Base-by-base conservation (phyloP, 2,888 invertebrate genomes). In the Zootermopsis nevadensis region DNA sequence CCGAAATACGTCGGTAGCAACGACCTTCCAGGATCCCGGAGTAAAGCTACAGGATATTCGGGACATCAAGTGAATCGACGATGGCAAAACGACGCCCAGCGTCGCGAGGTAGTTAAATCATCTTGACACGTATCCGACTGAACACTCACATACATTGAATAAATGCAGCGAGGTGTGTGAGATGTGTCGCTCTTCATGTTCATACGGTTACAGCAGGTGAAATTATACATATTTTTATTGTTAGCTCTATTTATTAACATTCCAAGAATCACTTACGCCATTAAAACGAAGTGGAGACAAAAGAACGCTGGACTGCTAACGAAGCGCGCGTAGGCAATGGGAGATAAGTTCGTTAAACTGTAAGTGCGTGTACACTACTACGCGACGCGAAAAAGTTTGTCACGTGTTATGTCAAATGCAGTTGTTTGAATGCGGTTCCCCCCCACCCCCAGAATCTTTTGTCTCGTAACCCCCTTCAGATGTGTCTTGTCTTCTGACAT, bases 191-290 rank as follows among this genome's bases (percentile, higher is more conserved):
- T 55, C 55, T 55, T 55, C 55, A 1, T 22, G 22, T 22, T 24
- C 6, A 4, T 6, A 12, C n/a, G 1, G 24, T 55, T 24, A 55
- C 55, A 15, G 22, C n/a, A 55, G n/a, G 22, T 24, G 55, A 2
- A 55, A 55, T 55, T 19, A 19, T 12, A 30, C 2, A 30, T 67
- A 27, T 67, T 67, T 66, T 31, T n/a, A 67, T 67, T 67, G 30
- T 30, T 67, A 67, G 27, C n/a, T 30, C 67, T 30, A 27, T 67
- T 67, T 67, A 67, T 67, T 67, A 67, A 67, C 30, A 67, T 67
- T 67, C 67, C 67, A 30, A 67, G 67, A 67, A 67, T 67, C 67
- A 67, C 67, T 67, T 67, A 30, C 15, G 67, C 27, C 30, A 67
- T 67, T 67, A 67, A 67, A 67, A 67, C 30, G 30, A 67, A 67